Evolutionary conservation across 1,140 invertebrate species (phyloP).

Genomic region (Zaprionus capensis): DNA sequence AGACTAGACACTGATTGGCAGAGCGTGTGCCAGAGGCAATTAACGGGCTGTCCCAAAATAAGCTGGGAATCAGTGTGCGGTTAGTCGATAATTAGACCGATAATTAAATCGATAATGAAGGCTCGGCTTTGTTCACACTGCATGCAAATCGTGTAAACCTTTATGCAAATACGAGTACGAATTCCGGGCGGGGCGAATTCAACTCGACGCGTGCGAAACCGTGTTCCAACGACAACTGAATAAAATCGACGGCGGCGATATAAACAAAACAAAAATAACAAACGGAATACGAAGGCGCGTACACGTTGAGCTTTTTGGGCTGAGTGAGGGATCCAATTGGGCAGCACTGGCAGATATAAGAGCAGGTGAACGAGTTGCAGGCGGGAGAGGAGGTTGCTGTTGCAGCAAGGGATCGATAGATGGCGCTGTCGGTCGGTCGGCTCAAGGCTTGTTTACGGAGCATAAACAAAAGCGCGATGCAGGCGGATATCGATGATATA

Average conservation of each 20-base stretch:
- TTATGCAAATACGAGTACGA: slow-evolving; percentile 10
- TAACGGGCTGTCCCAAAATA: slow-evolving; percentile 13
- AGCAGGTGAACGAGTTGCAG: slow-evolving; percentile 7
- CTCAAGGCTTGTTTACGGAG: slow-evolving; percentile 61
- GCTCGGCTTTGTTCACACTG: slow-evolving; percentile 20
- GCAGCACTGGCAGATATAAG: slow-evolving; percentile 30
- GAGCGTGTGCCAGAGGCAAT: slow-evolving; percentile 30
- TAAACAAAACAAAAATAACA: slow-evolving; percentile 3
- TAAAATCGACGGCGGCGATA: slow-evolving; percentile 36
- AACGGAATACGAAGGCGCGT: slow-evolving; percentile 17
- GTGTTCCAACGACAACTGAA: slow-evolving; percentile 66
- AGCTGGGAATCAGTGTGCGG: slow-evolving; percentile 22
- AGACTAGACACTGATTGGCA: slow-evolving; percentile 7
- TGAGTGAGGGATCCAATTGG: slow-evolving; percentile 24
- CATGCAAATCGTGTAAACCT: slow-evolving; percentile 32
- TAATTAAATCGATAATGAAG: slow-evolving; percentile 34
- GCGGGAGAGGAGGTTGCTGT: neutral
- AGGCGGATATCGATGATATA: slow-evolving; percentile 24
- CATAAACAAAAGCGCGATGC: slow-evolving; percentile 56
- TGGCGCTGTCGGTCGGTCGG: slow-evolving; percentile 23
- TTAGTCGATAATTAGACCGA: slow-evolving; percentile 24
- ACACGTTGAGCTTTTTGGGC: slow-evolving; percentile 56
- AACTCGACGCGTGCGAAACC: slow-evolving; percentile 62
- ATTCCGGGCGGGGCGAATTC: slow-evolving; percentile 12
- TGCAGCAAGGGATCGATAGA: slow-evolving; percentile 42